Conservation (phyloP, 2,888 invertebrate species). For the Meghimatium bilineatum region DNA sequence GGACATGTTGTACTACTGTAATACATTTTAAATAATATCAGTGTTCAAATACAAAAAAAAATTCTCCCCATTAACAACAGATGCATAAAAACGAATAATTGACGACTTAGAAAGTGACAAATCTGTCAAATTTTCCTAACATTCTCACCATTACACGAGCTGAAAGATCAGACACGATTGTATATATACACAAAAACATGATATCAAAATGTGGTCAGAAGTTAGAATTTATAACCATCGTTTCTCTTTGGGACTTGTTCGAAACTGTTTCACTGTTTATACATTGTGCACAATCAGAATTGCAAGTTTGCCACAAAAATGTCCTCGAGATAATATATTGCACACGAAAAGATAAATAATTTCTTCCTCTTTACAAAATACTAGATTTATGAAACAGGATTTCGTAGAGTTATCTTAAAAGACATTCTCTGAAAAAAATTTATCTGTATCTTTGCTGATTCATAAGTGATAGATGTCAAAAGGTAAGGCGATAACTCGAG, state of each 20-base stretch:
- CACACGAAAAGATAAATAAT: slow-evolving; percentile 3
- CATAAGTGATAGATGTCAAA: slow-evolving; percentile 3
- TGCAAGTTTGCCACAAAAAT: background rate
- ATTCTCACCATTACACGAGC: too few species aligned
- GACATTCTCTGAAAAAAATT: too few species aligned
- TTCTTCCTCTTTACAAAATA: background rate
- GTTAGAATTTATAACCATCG: background rate
- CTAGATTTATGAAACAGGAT: background rate
- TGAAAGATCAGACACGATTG: background rate
- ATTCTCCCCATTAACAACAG: too few species aligned
- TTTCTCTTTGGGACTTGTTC: background rate
- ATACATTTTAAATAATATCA: too few species aligned
- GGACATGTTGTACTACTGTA: too few species aligned
- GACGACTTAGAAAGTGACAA: too few species aligned
- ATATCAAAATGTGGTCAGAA: background rate
- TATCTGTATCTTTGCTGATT: background rate
- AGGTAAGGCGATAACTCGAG: background rate
- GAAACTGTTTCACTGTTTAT: background rate
- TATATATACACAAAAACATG: too few species aligned
- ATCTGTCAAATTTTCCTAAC: too few species aligned
- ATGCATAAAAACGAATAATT: too few species aligned
- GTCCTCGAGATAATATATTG: slow-evolving; percentile 1
- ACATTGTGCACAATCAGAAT: background rate
- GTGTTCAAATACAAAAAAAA: too few species aligned
- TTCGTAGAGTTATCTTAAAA: background rate